Conservation (phyloP, 2,797 vertebrate species). For the Mareca penelope region DNA sequence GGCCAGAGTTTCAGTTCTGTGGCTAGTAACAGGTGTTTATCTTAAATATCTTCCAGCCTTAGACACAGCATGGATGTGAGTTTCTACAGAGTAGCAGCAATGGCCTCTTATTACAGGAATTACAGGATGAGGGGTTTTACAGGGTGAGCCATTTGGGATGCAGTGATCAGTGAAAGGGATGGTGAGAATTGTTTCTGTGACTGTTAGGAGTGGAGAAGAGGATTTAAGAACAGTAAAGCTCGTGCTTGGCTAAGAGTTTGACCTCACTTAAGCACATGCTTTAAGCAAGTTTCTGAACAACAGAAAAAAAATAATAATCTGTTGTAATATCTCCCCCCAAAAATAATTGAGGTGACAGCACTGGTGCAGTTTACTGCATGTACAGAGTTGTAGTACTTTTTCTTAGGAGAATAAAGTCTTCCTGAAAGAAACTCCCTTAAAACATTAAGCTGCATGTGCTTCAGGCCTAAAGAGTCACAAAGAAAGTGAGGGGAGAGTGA, state of each 20-base stretch:
- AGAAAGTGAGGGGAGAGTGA: not conserved
- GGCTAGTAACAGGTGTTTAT: not conserved
- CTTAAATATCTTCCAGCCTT: not conserved
- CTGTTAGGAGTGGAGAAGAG: not conserved
- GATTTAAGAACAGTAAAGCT: not conserved
- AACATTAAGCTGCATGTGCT: not conserved
- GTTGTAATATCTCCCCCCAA: not conserved
- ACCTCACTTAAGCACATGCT: not conserved
- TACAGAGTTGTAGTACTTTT: not conserved
- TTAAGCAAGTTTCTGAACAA: not conserved
- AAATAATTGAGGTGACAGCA: not conserved
- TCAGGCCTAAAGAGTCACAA: not conserved
- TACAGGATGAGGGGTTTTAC: not conserved
- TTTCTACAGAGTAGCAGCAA: not conserved
- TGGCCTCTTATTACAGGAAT: not conserved
- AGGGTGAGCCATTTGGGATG: not conserved
- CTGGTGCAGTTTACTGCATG: not conserved
- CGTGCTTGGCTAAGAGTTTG: not conserved
- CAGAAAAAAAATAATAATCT: not conserved
- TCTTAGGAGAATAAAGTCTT: not conserved
- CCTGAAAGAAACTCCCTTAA: not conserved
- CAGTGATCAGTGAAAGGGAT: not conserved
- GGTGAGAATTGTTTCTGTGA: not conserved
- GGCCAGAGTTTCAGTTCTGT: not conserved
- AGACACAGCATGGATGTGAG: fast-evolving